Percentiles rank a stretch among this genome's conserved stretches.
Evolutionary conservation across 2,797 vertebrate genomes (phyloP).

Genomic region (Microhierax caerulescens): DNA sequence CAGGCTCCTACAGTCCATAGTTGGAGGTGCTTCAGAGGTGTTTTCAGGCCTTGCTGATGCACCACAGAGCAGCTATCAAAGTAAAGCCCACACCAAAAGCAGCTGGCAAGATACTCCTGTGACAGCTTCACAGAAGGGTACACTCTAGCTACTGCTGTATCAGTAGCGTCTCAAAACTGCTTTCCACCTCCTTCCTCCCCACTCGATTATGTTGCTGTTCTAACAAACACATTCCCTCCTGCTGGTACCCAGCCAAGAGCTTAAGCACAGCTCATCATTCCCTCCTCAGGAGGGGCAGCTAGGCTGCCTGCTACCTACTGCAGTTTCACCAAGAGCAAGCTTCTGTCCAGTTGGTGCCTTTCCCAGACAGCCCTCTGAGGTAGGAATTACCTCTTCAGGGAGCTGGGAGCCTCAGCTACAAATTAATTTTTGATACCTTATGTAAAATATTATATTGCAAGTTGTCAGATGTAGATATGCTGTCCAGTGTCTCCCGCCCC

Average conservation of each 20-base stretch:
- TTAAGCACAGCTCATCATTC: background rate
- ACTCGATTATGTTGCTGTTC: background rate
- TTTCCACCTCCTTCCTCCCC: conserved; percentile 43
- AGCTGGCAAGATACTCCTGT: background rate
- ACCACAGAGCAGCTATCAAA: background rate
- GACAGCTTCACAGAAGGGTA: background rate
- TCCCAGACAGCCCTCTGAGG: background rate
- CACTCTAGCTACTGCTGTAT: background rate
- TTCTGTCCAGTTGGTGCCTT: background rate
- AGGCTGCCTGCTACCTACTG: background rate
- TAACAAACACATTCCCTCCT: conserved; percentile 4
- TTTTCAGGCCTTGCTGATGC: background rate
- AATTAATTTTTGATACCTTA: background rate
- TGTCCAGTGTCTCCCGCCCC: background rate
- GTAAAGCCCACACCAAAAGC: background rate
- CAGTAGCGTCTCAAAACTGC: conserved; percentile 2
- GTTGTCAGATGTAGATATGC: background rate
- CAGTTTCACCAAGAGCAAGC: background rate
- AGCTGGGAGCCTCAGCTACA: background rate
- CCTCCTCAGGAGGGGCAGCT: background rate
- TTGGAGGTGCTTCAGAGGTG: background rate
- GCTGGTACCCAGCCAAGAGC: conserved; percentile 22
- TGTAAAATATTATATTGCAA: background rate
- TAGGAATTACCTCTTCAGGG: background rate
- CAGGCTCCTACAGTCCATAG: background rate